phyloP scores from a whole-genome alignment of 2,888 invertebrate species.

The Lymantria monacha region DNA sequence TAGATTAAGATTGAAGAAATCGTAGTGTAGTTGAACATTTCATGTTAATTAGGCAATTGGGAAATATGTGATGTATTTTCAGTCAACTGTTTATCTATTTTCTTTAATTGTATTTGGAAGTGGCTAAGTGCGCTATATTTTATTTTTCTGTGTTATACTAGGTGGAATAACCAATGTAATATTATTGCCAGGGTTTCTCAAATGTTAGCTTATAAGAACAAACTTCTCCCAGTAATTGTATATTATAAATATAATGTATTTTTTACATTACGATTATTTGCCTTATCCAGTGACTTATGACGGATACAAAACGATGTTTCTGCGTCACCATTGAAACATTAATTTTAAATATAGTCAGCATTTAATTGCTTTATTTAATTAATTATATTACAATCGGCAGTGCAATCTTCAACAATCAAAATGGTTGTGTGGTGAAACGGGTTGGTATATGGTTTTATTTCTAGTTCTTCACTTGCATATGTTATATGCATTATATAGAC shows the following conservation, averaged over 20 bases:
- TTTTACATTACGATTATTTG: background rate
- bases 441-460: too few species aligned
- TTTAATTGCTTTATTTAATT: background rate
- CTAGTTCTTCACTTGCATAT: too few species aligned
- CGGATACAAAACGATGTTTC: too few species aligned
- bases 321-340: too few species aligned
- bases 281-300: background rate
- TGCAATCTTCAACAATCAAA: background rate
- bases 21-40: constrained; percentile 34
- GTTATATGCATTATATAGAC: too few species aligned
- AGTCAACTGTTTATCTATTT: background rate
- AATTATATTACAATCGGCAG: background rate
- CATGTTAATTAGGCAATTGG: background rate
- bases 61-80: background rate
- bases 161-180: background rate
- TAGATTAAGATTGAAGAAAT: constrained; percentile 60
- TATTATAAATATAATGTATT: background rate
- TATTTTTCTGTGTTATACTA: background rate
- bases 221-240: background rate
- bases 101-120: background rate
- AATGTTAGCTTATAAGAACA: background rate
- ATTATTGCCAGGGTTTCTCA: too few species aligned
- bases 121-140: background rate
- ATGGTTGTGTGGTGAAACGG: too few species aligned
- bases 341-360: background rate